These are phyloP conservation scores for Melanotaenia trifasciata DNA, from an alignment of 2,797 vertebrate species.

Conservation along the genomic window DNA sequence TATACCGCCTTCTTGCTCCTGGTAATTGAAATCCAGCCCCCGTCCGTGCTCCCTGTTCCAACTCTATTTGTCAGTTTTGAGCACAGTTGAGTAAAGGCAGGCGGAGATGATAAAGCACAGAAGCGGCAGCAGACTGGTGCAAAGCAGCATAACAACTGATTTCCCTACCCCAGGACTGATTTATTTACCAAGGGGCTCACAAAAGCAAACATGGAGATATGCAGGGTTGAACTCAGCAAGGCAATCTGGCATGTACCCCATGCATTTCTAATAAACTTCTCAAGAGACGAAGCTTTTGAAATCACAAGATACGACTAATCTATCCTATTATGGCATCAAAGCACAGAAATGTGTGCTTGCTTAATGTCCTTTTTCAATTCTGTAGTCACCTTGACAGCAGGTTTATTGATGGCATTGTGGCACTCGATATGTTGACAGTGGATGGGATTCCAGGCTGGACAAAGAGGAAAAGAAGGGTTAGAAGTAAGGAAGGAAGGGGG, in stretches of 20 bases:
- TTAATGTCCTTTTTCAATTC: conserved; percentile 7
- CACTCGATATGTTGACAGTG: conserved; percentile 99
- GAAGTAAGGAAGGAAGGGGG: background rate
- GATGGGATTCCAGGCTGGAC: conserved; percentile 98
- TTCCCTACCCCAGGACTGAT: conserved; percentile 61
- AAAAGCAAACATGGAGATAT: conserved; percentile 35
- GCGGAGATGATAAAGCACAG: conserved; percentile 53
- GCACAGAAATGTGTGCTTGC: background rate
- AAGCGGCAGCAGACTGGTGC: conserved; percentile 36
- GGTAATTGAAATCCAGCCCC: conserved; percentile 80
- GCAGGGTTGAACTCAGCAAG: conserved; percentile 31
- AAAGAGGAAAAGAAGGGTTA: conserved; percentile 18
- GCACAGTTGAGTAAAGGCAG: conserved; percentile 68
- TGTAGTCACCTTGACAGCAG: conserved; percentile 94
- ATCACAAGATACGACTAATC: background rate
- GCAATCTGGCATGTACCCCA: conserved; percentile 35
- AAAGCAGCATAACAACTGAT: conserved; percentile 47
- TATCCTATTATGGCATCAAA: background rate
- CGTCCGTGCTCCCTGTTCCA: conserved; percentile 54
- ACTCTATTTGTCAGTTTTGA: conserved; percentile 73
- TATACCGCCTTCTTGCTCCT: conserved; percentile 56
- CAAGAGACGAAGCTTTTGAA: conserved; percentile 23
- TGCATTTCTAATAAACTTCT: conserved; percentile 20
- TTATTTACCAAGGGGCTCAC: conserved; percentile 58
- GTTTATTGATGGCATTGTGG: conserved; percentile 99